phyloP scores from a whole-genome alignment of 2,797 vertebrate species.

The Characodon lateralis region DNA sequence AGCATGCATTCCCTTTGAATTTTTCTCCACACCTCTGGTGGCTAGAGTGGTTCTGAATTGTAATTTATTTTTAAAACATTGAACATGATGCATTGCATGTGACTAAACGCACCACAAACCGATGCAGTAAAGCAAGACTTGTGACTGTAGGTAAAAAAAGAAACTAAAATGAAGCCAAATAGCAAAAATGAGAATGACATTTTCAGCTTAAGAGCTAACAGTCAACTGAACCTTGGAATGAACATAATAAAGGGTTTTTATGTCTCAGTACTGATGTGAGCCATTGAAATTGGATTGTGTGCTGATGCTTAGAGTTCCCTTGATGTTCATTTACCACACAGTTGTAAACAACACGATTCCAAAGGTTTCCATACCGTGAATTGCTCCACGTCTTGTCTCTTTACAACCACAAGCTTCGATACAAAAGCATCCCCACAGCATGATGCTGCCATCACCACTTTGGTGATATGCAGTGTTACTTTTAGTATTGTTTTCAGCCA shows the following conservation, averaged over 20 bases:
- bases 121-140: background rate
- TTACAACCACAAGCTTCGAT: background rate
- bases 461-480: background rate
- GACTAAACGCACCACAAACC: background rate
- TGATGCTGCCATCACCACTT: background rate
- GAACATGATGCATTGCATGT: background rate
- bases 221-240: background rate
- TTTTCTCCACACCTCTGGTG: constrained; percentile 11
- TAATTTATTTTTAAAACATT: background rate
- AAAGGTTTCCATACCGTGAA: background rate
- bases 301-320: too few species aligned
- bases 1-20: constrained; percentile 15
- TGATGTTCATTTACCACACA: background rate
- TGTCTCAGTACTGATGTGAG: background rate
- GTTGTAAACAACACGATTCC: background rate
- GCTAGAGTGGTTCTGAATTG: constrained; percentile 13
- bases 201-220: background rate
- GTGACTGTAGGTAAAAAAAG: constrained; percentile 1
- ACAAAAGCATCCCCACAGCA: background rate
- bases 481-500: background rate
- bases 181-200: background rate
- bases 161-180: background rate
- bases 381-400: background rate
- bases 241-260: background rate
- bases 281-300: too few species aligned